Conservation (phyloP, 2,113 vertebrate species). For the Hoplias malabaricus region DNA sequence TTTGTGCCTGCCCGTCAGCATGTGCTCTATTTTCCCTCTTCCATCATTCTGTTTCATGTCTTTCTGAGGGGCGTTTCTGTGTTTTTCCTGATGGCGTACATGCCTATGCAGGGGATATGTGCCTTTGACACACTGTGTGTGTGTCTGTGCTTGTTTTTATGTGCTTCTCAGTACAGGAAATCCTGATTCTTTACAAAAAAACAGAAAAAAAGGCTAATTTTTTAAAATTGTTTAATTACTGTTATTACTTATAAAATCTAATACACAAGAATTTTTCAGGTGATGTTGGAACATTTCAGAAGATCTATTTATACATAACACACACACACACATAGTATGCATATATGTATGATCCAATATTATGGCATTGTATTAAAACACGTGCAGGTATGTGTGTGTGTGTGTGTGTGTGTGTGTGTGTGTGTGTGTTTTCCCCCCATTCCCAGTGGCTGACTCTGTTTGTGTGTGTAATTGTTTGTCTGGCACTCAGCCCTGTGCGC, state of each 20-base stretch:
- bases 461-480: slow-evolving; percentile 34
- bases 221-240: too few relatives aligned
- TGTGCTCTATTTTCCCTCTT: slow-evolving; percentile 1
- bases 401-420: slow-evolving; percentile 13
- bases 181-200: neutral
- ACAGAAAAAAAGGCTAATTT: neutral
- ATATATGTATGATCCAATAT: neutral
- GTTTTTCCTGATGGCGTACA: slow-evolving; percentile 5
- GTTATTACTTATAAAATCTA: too few relatives aligned
- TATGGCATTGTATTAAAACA: neutral
- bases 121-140: neutral
- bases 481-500: slow-evolving; percentile 21
- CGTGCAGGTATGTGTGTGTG: slow-evolving; percentile 8
- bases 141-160: neutral
- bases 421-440: too few relatives aligned
- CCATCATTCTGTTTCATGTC: neutral
- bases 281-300: too few relatives aligned
- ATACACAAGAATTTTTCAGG: too few relatives aligned
- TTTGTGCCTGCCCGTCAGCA: neutral
- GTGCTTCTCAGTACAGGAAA: neutral
- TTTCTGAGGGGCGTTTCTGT: neutral
- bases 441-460: slow-evolving; percentile 17
- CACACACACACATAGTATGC: neutral
- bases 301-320: too few relatives aligned
- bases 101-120: neutral